These are phyloP conservation scores for Amphiprion percula DNA, from an alignment of 2,113 vertebrate genomes.

Conservation along the genomic window DNA sequence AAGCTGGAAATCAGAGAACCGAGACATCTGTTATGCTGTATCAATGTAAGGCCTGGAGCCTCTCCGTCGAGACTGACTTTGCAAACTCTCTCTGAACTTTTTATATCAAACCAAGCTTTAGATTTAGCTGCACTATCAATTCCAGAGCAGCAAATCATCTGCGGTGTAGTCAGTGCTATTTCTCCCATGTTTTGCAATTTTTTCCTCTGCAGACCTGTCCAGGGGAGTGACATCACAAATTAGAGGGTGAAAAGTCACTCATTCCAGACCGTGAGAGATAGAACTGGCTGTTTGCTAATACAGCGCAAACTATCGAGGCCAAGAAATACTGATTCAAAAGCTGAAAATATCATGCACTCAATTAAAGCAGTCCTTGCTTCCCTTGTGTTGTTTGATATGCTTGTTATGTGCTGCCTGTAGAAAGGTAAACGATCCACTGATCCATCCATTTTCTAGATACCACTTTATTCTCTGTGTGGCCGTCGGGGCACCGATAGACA, in stretches of 20 bases:
- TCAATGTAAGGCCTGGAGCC: slow-evolving; percentile 59
- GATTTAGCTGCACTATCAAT: slow-evolving; percentile 67
- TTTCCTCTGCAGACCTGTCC: slow-evolving; percentile 47
- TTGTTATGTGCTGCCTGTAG: neutral
- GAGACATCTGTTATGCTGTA: slow-evolving; percentile 67
- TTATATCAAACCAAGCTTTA: slow-evolving; percentile 59
- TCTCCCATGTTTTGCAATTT: slow-evolving; percentile 57
- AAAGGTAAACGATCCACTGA: neutral
- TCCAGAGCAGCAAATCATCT: slow-evolving; percentile 41
- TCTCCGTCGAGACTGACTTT: slow-evolving; percentile 58
- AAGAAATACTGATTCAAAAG: slow-evolving; percentile 28
- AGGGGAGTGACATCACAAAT: slow-evolving; percentile 67
- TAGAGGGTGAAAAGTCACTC: slow-evolving; percentile 21
- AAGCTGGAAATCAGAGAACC: slow-evolving; percentile 61
- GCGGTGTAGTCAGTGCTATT: slow-evolving; percentile 49
- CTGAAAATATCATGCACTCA: slow-evolving; percentile 29
- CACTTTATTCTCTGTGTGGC: too few relatives aligned
- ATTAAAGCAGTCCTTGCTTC: slow-evolving; percentile 18
- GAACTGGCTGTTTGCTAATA: slow-evolving; percentile 36
- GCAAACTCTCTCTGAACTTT: slow-evolving; percentile 66
- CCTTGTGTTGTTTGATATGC: slow-evolving; percentile 11
- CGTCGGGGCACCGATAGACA: too few relatives aligned
- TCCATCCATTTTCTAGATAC: too few relatives aligned
- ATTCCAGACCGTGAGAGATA: slow-evolving; percentile 16
- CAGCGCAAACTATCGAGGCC: slow-evolving; percentile 36